Conservation (phyloP, 2,113 vertebrate species). For the Psilopsiagon aymara region DNA sequence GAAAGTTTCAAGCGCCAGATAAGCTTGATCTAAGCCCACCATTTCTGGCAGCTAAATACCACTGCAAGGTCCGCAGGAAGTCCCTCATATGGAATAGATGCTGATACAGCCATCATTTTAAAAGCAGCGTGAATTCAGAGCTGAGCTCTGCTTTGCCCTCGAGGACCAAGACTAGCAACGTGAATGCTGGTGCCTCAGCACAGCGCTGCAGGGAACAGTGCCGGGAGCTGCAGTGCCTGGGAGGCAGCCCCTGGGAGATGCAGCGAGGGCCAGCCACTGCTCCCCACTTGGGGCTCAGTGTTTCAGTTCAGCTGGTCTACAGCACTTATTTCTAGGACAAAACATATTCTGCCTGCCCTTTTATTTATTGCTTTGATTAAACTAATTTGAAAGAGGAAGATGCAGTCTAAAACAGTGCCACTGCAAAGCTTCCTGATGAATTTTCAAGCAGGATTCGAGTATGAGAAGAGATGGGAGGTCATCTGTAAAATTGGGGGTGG, state of each 20-base stretch:
- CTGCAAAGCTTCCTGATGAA: neutral
- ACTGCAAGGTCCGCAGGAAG: neutral
- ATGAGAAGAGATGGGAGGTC: neutral
- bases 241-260: neutral
- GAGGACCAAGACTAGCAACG: neutral
- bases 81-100: neutral
- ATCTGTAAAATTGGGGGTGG: neutral
- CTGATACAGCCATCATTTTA: neutral
- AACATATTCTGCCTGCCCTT: neutral
- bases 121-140: neutral
- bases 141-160: neutral
- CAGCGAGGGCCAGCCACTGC: neutral
- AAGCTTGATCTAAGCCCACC: neutral
- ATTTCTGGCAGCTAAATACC: neutral
- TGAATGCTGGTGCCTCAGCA: neutral
- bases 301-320: neutral
- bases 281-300: fast-evolving
- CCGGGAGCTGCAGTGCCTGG: neutral
- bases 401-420: neutral
- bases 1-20: neutral
- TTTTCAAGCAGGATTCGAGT: neutral
- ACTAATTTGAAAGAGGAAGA: neutral
- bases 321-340: neutral
- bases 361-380: neutral
- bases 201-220: fast-evolving